Evolutionary conservation across 2,797 vertebrate species (phyloP).

Genomic region (Peromyscus attwateri): DNA sequence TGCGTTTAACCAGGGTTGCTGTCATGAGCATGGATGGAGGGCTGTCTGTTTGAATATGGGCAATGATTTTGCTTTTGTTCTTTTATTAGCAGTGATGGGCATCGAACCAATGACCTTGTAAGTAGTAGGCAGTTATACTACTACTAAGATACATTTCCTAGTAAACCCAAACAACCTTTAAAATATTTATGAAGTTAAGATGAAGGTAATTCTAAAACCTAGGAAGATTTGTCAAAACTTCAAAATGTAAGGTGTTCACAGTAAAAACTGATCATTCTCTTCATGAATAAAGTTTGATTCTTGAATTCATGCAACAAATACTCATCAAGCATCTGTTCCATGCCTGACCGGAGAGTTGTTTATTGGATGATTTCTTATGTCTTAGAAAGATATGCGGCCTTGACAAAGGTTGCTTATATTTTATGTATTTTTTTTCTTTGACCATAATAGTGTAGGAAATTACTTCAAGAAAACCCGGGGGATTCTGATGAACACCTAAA

Average conservation of each 20-base stretch:
- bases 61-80: not conserved
- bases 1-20: not conserved
- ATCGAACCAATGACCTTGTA: too few species aligned
- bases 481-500: not conserved
- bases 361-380: not conserved
- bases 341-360: not conserved
- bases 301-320: not conserved
- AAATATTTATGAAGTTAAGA: constrained; percentile 12
- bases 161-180: not conserved
- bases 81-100: too few species aligned
- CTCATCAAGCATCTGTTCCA: not conserved
- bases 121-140: not conserved
- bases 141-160: not conserved
- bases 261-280: not conserved
- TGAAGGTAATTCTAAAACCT: not conserved
- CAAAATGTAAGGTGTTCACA: constrained; percentile 1
- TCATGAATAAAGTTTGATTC: not conserved
- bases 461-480: constrained; percentile 13
- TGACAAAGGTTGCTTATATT: not conserved
- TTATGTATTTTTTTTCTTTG: constrained; percentile 7
- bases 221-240: not conserved
- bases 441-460: not conserved
- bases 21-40: too few species aligned
- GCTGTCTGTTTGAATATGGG: not conserved
- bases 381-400: not conserved